Percentiles rank a stretch among this genome's conserved stretches.
Conservation (phyloP, 2,113 vertebrate species). For the Opisthocomus hoazin region DNA sequence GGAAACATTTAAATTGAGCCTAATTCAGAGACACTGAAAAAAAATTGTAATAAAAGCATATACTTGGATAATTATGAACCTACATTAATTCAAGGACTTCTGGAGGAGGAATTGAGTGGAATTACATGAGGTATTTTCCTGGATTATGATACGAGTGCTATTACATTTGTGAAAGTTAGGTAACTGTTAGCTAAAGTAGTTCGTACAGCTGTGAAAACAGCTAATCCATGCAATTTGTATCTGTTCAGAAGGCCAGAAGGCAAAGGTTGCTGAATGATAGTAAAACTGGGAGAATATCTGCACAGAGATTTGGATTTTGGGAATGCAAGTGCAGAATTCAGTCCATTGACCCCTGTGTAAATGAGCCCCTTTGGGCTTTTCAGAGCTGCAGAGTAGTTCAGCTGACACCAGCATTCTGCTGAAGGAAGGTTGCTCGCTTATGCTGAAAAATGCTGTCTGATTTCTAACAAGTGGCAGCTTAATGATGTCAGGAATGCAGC, state of each 20-base stretch:
- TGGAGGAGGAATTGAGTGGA: not conserved
- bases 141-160: not conserved
- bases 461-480: not conserved
- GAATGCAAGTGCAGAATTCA: not conserved
- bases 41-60: not conserved
- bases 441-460: not conserved
- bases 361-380: not conserved
- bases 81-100: not conserved
- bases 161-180: not conserved
- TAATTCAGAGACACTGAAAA: too few relatives aligned
- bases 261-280: not conserved
- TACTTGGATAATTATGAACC: not conserved
- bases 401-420: not conserved
- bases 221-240: not conserved
- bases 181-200: not conserved
- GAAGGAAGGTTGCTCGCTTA: not conserved
- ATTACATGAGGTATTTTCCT: not conserved
- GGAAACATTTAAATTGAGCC: too few relatives aligned
- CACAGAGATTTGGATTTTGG: not conserved
- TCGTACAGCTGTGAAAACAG: not conserved
- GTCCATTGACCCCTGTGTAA: not conserved
- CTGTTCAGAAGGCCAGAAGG: not conserved
- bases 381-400: not conserved
- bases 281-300: not conserved
- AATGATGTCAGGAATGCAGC: not conserved